Conservation (phyloP, 2,113 vertebrate genomes). For the Lepus timidus region DNA sequence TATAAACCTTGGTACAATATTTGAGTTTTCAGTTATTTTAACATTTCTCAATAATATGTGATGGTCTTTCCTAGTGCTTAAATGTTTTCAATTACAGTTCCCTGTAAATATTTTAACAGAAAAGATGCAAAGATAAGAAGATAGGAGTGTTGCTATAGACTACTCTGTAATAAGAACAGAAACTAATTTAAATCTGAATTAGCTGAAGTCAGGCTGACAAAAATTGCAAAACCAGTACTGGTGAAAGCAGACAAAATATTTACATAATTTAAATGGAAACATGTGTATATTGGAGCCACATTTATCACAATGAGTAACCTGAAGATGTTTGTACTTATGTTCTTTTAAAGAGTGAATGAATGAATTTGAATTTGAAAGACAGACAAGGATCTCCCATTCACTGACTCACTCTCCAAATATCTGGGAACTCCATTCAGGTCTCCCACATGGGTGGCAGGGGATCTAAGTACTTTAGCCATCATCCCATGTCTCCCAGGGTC, state of each 20-base stretch:
- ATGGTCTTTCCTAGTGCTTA: neutral
- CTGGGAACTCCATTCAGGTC: no score
- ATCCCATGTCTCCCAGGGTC: no score
- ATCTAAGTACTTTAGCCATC: no score
- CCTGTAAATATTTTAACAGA: neutral
- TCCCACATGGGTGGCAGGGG: no score
- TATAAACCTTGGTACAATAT: neutral
- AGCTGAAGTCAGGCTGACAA: neutral
- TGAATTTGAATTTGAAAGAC: no score
- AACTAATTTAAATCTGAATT: neutral
- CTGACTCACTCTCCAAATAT: no score
- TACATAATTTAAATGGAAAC: neutral
- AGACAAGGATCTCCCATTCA: no score
- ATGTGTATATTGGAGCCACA: neutral
- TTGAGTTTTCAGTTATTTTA: constrained; percentile 14
- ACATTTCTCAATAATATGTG: neutral
- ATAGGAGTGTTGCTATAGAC: neutral
- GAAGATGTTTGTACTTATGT: neutral
- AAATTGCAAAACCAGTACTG: neutral
- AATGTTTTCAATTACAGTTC: neutral
- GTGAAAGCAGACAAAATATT: neutral
- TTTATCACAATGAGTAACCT: neutral
- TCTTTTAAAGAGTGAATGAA: no score
- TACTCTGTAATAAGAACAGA: neutral
- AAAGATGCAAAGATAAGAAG: neutral